Conservation (phyloP, 2,797 vertebrate genomes). For the Iguana delicatissima region DNA sequence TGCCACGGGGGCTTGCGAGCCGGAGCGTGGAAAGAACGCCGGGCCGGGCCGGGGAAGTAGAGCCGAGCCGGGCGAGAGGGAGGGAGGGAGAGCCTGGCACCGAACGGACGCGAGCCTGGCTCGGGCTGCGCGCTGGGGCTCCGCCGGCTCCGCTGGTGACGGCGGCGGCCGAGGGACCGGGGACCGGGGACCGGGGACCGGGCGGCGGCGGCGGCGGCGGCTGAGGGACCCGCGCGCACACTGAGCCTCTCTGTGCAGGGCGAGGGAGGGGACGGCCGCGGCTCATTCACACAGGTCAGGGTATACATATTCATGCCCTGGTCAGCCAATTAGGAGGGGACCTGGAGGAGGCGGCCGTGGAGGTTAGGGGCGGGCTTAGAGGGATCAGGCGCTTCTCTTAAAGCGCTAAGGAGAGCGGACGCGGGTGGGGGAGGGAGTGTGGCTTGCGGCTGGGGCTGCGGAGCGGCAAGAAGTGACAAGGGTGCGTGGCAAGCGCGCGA, state of each 20-base stretch:
- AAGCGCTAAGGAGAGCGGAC: slow-evolving; percentile 40
- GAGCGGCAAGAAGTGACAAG: too few species aligned
- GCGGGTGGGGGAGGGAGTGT: background rate
- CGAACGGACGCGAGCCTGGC: background rate
- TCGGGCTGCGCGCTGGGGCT: background rate
- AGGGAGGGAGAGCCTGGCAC: background rate
- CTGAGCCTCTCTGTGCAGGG: slow-evolving; percentile 31
- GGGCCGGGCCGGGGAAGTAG: background rate
- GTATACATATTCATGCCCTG: slow-evolving; percentile 36
- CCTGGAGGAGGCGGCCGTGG: slow-evolving; percentile 18
- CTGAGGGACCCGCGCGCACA: slow-evolving; percentile 1
- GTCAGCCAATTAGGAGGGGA: slow-evolving; percentile 41
- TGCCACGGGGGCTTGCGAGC: background rate
- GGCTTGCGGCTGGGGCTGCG: too few species aligned
- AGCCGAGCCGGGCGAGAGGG: background rate
- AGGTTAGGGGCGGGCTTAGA: slow-evolving; percentile 24
- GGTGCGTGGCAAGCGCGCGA: too few species aligned
- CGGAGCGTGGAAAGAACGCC: background rate
- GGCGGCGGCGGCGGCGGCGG: background rate
- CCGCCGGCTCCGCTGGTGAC: background rate
- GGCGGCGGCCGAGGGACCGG: background rate
- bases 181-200: background rate
- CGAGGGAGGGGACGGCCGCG: slow-evolving; percentile 2
- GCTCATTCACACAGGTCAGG: slow-evolving; percentile 39
- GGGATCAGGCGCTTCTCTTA: slow-evolving; percentile 43